These are phyloP conservation scores for Pachypanchax playfairii DNA, from an alignment of 2,113 vertebrate species.

Conservation along the genomic window DNA sequence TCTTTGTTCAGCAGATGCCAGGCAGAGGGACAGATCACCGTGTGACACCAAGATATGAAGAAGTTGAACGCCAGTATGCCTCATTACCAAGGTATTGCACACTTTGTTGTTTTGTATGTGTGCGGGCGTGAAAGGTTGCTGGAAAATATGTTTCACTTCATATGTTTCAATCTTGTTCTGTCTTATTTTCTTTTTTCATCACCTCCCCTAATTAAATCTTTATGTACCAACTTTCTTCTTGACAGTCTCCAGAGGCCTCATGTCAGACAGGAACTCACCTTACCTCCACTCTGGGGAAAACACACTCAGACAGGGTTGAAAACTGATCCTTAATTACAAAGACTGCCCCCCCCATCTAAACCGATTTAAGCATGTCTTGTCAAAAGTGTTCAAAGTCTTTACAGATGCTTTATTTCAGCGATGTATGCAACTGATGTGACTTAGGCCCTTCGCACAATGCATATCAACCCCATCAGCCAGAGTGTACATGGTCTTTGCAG, in stretches of 20 bases:
- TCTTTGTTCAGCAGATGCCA: constrained; percentile 59
- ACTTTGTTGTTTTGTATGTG: background rate
- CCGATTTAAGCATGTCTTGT: background rate
- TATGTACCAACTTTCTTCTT: constrained; percentile 7
- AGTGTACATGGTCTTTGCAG: too few species aligned
- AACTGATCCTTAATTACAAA: constrained; percentile 29
- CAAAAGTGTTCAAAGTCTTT: constrained; percentile 3
- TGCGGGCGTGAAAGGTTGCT: too few species aligned
- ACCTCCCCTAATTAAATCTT: constrained; percentile 36
- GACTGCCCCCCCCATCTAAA: constrained; percentile 17
- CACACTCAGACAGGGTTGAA: constrained; percentile 32
- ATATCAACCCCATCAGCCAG: too few species aligned
- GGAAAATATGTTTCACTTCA: too few species aligned
- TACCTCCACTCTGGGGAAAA: constrained; percentile 34
- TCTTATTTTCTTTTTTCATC: background rate
- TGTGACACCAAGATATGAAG: constrained; percentile 68
- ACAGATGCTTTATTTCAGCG: background rate
- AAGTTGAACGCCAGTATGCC: constrained; percentile 75
- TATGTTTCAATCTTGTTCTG: too few species aligned
- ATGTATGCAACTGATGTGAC: background rate
- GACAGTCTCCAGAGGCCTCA: constrained; percentile 28
- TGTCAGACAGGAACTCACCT: constrained; percentile 42
- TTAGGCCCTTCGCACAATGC: background rate
- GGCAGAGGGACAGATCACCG: constrained; percentile 64
- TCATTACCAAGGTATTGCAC: constrained; percentile 71